phyloP scores from a whole-genome alignment of 2,113 vertebrate genomes.

The Actenoides hombroni region DNA sequence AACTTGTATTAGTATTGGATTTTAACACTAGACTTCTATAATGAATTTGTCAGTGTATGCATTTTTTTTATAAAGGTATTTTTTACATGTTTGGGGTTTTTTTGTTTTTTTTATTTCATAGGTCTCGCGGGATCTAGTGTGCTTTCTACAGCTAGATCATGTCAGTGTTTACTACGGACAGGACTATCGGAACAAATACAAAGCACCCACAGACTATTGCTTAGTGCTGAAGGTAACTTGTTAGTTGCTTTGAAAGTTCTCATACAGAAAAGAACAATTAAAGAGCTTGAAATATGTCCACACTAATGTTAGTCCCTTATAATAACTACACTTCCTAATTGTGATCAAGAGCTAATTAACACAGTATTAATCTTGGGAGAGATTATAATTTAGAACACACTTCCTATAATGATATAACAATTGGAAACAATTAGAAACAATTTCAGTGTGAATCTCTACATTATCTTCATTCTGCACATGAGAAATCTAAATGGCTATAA shows the following conservation, averaged over 20 bases:
- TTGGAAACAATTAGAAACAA: neutral
- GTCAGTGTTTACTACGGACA: constrained; percentile 97
- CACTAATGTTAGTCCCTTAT: neutral
- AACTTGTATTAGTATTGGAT: neutral
- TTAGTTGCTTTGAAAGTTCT: neutral
- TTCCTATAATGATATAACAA: neutral
- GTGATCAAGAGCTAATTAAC: neutral
- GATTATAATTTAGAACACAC: neutral
- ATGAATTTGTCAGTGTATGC: neutral
- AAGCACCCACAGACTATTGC: constrained; percentile 95
- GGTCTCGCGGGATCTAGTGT: constrained; percentile 95
- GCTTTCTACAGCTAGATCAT: constrained; percentile 95
- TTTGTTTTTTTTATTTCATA: constrained; percentile 37
- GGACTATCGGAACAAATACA: constrained; percentile 97
- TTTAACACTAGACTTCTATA: neutral
- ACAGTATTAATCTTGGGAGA: neutral
- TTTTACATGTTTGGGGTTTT: neutral
- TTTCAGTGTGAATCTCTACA: neutral
- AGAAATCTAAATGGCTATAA: neutral
- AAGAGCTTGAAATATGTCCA: neutral
- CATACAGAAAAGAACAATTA: neutral
- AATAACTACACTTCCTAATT: neutral
- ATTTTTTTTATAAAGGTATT: neutral
- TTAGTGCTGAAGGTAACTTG: constrained; percentile 89
- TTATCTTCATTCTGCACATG: neutral